A percentile compares a stretch with the other conserved stretches of the same genome.
phyloP scores from a whole-genome alignment of 2,113 vertebrate genomes.

The Origma solitaria region DNA sequence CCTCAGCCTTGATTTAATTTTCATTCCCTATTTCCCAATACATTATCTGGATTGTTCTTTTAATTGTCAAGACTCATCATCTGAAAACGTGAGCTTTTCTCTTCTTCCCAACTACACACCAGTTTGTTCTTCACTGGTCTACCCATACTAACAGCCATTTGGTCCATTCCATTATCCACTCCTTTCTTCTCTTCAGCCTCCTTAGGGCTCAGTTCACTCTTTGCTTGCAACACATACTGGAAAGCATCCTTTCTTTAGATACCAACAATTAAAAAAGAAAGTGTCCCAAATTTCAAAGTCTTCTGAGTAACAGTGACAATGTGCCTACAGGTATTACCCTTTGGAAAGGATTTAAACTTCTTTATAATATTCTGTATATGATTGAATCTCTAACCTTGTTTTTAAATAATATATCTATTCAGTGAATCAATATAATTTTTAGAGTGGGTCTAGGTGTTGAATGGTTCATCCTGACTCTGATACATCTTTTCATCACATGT shows the following conservation, averaged over 20 bases:
- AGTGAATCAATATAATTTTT: neutral
- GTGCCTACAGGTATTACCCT: neutral
- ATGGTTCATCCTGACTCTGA: neutral
- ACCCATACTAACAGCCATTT: neutral
- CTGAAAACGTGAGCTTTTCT: neutral
- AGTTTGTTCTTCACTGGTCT: neutral
- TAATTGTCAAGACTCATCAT: neutral
- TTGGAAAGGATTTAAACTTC: neutral
- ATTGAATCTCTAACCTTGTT: neutral
- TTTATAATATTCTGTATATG: accelerated
- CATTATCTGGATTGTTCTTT: neutral
- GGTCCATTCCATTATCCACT: neutral
- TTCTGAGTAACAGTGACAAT: neutral
- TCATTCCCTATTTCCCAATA: neutral
- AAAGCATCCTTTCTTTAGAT: neutral
- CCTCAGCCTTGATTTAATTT: neutral
- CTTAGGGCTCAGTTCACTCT: neutral
- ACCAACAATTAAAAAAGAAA: neutral
- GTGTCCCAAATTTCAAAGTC: neutral
- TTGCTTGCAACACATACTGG: neutral
- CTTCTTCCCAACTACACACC: neutral
- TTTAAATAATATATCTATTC: neutral
- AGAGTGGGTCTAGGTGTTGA: neutral
- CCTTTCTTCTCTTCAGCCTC: neutral
- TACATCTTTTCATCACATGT: neutral